phyloP scores from a whole-genome alignment of 2,113 vertebrate species.

The Trichomycterus rosablanca region DNA sequence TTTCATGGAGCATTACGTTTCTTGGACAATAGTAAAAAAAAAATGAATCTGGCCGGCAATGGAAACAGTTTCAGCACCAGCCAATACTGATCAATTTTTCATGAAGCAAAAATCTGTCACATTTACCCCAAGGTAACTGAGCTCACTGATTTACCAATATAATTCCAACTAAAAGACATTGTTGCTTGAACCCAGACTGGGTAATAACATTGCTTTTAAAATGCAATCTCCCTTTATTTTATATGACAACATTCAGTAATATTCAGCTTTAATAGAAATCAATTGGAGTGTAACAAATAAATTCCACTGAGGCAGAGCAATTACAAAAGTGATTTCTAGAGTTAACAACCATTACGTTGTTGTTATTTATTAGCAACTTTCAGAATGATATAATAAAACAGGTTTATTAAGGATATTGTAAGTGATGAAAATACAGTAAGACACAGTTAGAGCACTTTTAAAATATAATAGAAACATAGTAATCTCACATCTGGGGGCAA shows the following conservation, averaged over 20 bases:
- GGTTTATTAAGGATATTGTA: background rate
- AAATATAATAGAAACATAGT: too few relatives aligned
- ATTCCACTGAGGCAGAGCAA: background rate
- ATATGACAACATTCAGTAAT: background rate
- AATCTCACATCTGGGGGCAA: too few relatives aligned
- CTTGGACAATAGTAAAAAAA: slow-evolving; percentile 3
- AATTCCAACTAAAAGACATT: background rate
- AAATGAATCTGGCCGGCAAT: background rate
- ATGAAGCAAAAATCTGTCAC: background rate
- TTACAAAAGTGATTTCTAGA: slow-evolving; percentile 3
- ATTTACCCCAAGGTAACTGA: slow-evolving; percentile 11
- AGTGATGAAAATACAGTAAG: background rate
- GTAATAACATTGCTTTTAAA: background rate
- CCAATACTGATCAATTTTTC: slow-evolving; percentile 10
- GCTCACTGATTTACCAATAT: background rate
- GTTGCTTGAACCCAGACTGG: background rate
- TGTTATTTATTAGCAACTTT: slow-evolving; percentile 11
- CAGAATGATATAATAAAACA: slow-evolving; percentile 16
- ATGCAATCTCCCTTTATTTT: background rate
- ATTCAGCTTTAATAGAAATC: slow-evolving; percentile 8
- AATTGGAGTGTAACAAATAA: background rate
- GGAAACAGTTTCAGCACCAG: background rate
- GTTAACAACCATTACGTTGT: slow-evolving; percentile 13
- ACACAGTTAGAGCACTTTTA: background rate
- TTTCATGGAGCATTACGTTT: background rate